These are phyloP conservation scores for Coracopsis vasa DNA, from an alignment of 2,113 vertebrate species.

Conservation along the genomic window DNA sequence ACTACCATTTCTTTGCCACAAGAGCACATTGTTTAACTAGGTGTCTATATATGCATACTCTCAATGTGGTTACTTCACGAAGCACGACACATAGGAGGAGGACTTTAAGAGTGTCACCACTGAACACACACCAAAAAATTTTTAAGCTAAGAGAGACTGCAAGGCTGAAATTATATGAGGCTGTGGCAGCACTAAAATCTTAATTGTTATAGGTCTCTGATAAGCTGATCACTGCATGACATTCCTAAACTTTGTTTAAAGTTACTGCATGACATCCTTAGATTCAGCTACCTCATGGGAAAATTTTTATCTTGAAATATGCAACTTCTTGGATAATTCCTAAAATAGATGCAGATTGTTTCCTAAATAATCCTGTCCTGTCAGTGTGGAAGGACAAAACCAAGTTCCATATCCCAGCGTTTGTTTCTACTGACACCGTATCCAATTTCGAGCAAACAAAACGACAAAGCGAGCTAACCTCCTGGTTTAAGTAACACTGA, in stretches of 20 bases:
- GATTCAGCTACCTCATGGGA: not conserved
- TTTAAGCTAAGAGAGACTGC: not conserved
- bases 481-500: not conserved
- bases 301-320: not conserved
- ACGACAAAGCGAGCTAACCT: not conserved
- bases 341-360: slow-evolving; percentile 4
- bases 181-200: not conserved
- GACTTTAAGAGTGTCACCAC: not conserved
- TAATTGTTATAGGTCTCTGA: not conserved
- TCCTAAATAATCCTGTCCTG: not conserved
- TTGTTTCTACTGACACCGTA: not conserved
- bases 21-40: not conserved
- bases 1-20: not conserved
- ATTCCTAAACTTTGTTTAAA: not conserved
- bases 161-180: not conserved
- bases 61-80: not conserved
- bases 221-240: not conserved
- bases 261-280: not conserved
- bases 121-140: not conserved
- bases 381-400: not conserved
- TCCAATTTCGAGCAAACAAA: not conserved
- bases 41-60: not conserved
- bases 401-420: not conserved
- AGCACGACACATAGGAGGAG: not conserved
- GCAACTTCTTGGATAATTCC: not conserved